These are phyloP conservation scores for Cyclura pinguis DNA, from an alignment of 2,797 vertebrate species.

Conservation along the genomic window DNA sequence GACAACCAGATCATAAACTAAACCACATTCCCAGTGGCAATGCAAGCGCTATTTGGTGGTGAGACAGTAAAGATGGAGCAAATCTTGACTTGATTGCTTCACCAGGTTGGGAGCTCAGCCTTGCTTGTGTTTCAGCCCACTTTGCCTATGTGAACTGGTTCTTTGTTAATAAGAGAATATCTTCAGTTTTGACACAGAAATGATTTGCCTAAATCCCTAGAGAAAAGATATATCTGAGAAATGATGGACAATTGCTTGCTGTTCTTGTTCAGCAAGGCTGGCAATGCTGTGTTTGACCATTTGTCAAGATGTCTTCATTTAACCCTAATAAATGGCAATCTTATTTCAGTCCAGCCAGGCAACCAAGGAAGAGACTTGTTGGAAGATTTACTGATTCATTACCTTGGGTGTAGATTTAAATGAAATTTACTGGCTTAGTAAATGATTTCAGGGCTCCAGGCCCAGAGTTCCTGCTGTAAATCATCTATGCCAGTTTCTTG, in stretches of 20 bases:
- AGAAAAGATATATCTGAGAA: constrained; percentile 18
- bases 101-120: neutral
- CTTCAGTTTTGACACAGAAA: neutral
- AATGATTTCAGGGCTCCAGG: constrained; percentile 25
- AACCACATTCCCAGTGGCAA: neutral
- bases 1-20: neutral
- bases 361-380: constrained; percentile 14
- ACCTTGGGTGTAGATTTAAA: constrained; percentile 38
- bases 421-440: constrained; percentile 36
- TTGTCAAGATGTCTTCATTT: constrained; percentile 33
- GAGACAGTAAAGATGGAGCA: neutral
- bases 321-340: constrained; percentile 34
- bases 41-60: neutral
- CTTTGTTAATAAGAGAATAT: neutral
- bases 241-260: constrained; percentile 6
- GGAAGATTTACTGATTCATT: constrained; percentile 36
- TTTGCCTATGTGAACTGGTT: neutral
- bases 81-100: neutral
- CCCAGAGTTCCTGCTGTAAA: neutral
- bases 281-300: constrained; percentile 14
- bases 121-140: neutral
- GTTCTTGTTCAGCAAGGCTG: neutral
- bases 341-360: constrained; percentile 17
- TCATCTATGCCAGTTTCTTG: constrained; percentile 10
- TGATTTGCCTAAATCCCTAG: neutral